Evolutionary conservation across 53 echinoderm and acorn worm species (phyloP).

Genomic region (Stichopus horrens): DNA sequence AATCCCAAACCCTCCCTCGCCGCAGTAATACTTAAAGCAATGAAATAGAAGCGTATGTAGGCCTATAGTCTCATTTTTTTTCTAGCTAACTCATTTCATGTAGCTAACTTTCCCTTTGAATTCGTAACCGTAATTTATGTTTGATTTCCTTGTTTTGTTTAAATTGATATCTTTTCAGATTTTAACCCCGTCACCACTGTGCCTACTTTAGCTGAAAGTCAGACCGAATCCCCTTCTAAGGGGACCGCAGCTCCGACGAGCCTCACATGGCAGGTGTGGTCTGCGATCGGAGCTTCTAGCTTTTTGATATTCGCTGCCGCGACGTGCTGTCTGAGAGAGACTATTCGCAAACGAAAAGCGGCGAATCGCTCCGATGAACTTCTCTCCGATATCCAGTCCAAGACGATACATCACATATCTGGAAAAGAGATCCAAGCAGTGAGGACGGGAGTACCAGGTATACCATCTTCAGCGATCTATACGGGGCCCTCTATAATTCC

Average conservation of each 20-base stretch:
- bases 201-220: too few species aligned
- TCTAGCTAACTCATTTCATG: too few species aligned
- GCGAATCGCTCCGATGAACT: slow-evolving; percentile 17
- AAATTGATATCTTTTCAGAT: too few species aligned
- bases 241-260: background rate
- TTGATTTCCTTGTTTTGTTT: too few species aligned
- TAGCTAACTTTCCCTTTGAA: too few species aligned
- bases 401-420: slow-evolving; percentile 7
- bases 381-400: slow-evolving; percentile 1
- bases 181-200: too few species aligned
- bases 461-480: background rate
- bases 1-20: too few species aligned
- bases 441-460: background rate
- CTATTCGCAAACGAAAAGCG: background rate
- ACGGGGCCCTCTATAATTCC: too few species aligned
- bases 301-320: background rate
- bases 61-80: too few species aligned
- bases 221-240: background rate
- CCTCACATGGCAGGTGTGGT: background rate
- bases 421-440: background rate
- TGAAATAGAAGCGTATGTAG: too few species aligned
- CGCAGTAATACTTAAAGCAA: too few species aligned
- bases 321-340: background rate
- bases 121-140: too few species aligned
- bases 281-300: background rate